Evolutionary conservation across 2,888 invertebrate genomes (phyloP).

Genomic region (Hesperia comma): DNA sequence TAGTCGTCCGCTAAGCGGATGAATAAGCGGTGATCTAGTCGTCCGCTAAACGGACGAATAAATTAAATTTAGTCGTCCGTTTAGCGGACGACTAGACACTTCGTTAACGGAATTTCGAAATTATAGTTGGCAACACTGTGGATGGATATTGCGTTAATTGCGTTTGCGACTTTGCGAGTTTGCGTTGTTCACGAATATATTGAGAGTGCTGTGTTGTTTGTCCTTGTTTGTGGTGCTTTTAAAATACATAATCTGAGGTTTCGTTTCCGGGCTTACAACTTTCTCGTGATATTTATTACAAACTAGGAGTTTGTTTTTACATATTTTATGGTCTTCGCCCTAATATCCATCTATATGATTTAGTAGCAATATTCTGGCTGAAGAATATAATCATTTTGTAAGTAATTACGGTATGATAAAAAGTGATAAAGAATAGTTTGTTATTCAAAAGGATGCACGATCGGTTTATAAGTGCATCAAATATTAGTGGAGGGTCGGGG

Average conservation of each 20-base stretch:
- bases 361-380: constrained; percentile 18
- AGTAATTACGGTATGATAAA: constrained; percentile 20
- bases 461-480: constrained; percentile 21
- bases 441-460: constrained; percentile 11
- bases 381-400: constrained; percentile 28
- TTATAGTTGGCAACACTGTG: no score
- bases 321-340: constrained; percentile 7
- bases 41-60: no score
- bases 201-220: constrained; percentile 41
- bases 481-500: constrained; percentile 35
- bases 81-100: no score
- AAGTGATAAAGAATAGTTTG: constrained; percentile 20
- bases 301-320: constrained; percentile 1
- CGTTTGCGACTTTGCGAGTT: constrained; percentile 23
- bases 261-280: constrained; percentile 39
- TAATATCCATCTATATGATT: constrained; percentile 11
- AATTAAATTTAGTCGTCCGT: no score
- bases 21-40: no score
- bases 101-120: no score
- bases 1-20: no score
- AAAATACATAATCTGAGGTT: constrained; percentile 39
- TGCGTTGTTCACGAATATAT: constrained; percentile 43
- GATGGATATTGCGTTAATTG: neutral
- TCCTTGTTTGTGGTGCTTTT: constrained; percentile 43
- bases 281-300: constrained; percentile 35